Conservation (phyloP, 2,113 vertebrate species). For the Bos taurus region DNA sequence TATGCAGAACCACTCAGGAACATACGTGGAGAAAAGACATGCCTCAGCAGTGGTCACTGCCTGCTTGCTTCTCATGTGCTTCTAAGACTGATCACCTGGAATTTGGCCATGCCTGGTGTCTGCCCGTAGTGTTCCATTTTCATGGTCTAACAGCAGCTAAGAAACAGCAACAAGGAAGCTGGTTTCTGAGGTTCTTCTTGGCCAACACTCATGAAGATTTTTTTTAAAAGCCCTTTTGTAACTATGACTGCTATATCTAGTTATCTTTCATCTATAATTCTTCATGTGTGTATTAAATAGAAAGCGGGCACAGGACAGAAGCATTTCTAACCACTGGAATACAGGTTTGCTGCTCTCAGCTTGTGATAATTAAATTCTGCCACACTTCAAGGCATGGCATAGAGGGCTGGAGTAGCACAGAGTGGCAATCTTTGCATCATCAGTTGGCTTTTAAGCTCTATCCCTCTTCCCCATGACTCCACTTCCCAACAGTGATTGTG, state of each 20-base stretch:
- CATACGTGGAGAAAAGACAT: neutral
- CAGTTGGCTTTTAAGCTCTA: neutral
- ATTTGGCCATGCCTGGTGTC: neutral
- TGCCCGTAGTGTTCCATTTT: neutral
- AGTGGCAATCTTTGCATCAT: neutral
- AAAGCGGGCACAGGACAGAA: neutral
- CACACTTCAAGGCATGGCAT: neutral
- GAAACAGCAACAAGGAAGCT: neutral
- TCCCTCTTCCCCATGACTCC: neutral
- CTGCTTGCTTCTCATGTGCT: neutral
- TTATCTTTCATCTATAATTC: neutral
- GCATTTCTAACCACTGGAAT: neutral
- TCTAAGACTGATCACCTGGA: neutral
- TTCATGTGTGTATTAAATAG: neutral
- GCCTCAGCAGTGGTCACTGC: neutral
- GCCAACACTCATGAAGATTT: neutral
- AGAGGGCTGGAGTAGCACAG: neutral
- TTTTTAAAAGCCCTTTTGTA: neutral
- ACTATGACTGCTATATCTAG: neutral
- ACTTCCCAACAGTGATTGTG: neutral
- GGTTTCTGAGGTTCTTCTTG: conserved; percentile 4
- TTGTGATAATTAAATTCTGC: neutral
- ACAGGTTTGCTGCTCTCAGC: neutral
- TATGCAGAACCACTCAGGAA: neutral
- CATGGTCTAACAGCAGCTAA: neutral